A percentile compares a stretch with the other conserved stretches of the same genome.
Conservation (phyloP, 2,888 invertebrate species). For the Thereva nobilitata region DNA sequence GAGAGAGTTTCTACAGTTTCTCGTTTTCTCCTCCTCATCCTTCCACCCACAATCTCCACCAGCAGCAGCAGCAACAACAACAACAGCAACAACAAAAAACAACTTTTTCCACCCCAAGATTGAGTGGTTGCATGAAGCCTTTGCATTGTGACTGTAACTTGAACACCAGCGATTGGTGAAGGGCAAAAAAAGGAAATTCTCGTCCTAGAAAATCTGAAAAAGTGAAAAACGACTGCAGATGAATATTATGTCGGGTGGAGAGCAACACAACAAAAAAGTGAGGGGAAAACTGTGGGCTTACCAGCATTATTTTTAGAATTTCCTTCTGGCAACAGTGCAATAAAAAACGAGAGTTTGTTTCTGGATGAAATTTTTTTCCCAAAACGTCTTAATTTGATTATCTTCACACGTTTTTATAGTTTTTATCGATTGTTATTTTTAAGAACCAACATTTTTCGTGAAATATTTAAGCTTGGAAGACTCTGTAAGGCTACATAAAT, state of each 20-base stretch:
- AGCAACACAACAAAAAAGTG: neutral
- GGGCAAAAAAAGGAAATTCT: conserved; percentile 19
- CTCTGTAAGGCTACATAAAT: too few relatives aligned
- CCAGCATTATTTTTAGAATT: conserved; percentile 21
- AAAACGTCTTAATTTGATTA: too few relatives aligned
- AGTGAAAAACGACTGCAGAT: conserved; percentile 34
- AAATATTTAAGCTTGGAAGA: too few relatives aligned
- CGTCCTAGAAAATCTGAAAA: conserved; percentile 17
- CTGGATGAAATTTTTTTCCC: too few relatives aligned
- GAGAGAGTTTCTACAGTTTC: neutral
- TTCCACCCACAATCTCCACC: conserved; percentile 14
- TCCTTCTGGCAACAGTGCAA: conserved; percentile 30
- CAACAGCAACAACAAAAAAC: conserved; percentile 7
- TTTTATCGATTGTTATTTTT: too few relatives aligned
- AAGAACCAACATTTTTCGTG: too few relatives aligned
- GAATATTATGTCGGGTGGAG: conserved; percentile 24
- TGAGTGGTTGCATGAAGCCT: conserved; percentile 23
- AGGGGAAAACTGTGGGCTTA: neutral
- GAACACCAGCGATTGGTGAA: conserved; percentile 17
- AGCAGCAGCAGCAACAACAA: conserved; percentile 2
- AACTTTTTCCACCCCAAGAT: conserved; percentile 12
- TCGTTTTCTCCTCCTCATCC: conserved; percentile 10
- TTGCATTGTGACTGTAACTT: conserved; percentile 24
- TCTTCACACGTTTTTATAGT: too few relatives aligned
- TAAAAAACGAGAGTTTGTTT: conserved; percentile 32